A percentile compares a stretch with the other conserved stretches of the same genome.
These are phyloP conservation scores for Leptocoma aspasia DNA, from an alignment of 2,113 vertebrate genomes.

Conservation along the genomic window DNA sequence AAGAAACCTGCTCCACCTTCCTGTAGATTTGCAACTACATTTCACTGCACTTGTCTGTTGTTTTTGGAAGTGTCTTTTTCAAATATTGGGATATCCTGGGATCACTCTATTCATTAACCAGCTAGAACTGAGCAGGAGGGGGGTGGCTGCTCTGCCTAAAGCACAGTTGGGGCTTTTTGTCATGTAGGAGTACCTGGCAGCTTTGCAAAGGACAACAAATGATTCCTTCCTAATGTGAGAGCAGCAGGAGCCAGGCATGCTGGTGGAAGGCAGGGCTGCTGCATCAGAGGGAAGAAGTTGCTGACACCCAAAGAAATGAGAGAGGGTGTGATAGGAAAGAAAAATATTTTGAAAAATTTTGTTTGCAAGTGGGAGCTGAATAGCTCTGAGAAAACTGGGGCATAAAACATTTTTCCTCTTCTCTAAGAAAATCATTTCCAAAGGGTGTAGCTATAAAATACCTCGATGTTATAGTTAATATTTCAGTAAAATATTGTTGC, in stretches of 20 bases:
- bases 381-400: neutral
- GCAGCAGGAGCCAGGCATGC: neutral
- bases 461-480: neutral
- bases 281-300: conserved; percentile 19
- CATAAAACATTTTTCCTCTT: conserved; percentile 2
- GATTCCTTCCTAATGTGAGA: neutral
- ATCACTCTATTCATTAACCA: neutral
- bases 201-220: neutral
- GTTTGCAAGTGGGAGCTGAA: conserved; percentile 6
- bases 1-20: neutral
- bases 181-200: neutral
- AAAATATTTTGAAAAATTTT: conserved; percentile 57
- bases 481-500: conserved; percentile 56
- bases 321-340: conserved; percentile 57
- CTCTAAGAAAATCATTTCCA: conserved; percentile 26
- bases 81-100: neutral
- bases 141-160: neutral
- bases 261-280: neutral
- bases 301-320: conserved; percentile 26
- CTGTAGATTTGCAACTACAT: neutral
- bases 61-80: neutral
- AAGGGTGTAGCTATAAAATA: conserved; percentile 55
- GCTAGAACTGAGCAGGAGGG: neutral
- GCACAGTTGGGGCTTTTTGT: neutral
- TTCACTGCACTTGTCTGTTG: neutral